A percentile compares a stretch with the other conserved stretches of the same genome.
Evolutionary conservation across 2,888 invertebrate genomes (phyloP).

Genomic region (Bimastos eiseni): DNA sequence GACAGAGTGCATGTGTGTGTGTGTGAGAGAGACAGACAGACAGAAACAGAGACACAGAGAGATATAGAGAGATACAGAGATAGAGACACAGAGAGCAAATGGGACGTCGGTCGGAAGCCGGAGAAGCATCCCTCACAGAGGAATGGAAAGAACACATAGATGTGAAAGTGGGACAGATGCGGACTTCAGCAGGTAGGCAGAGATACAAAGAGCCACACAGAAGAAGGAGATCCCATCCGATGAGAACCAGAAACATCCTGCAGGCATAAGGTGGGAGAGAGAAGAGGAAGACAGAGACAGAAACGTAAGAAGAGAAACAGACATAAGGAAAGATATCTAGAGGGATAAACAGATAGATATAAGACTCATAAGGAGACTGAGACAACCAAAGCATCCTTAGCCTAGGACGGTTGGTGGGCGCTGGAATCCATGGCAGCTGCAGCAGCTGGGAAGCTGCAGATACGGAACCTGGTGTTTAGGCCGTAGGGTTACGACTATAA

Average conservation of each 20-base stretch:
- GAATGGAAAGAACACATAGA: neutral
- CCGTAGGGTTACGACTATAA: neutral
- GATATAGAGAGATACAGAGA: no score
- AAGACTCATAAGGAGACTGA: neutral
- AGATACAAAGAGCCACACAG: neutral
- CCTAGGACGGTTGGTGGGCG: neutral
- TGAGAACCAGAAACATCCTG: neutral
- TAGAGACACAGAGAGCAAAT: neutral
- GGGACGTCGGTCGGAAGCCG: neutral
- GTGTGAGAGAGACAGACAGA: neutral
- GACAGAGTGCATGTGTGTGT: neutral
- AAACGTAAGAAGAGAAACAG: neutral
- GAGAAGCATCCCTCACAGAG: neutral
- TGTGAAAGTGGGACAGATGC: neutral
- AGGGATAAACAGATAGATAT: neutral
- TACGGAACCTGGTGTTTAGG: neutral
- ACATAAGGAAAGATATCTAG: neutral
- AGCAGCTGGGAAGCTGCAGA: neutral
- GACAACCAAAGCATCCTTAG: neutral
- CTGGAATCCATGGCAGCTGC: neutral
- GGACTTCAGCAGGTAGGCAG: neutral
- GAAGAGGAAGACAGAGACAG: neutral
- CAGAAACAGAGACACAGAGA: no score
- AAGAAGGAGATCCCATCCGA: neutral
- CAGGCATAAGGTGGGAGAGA: neutral